phyloP scores from a whole-genome alignment of 1,140 invertebrate species.

The Harpegnathos saltator region DNA sequence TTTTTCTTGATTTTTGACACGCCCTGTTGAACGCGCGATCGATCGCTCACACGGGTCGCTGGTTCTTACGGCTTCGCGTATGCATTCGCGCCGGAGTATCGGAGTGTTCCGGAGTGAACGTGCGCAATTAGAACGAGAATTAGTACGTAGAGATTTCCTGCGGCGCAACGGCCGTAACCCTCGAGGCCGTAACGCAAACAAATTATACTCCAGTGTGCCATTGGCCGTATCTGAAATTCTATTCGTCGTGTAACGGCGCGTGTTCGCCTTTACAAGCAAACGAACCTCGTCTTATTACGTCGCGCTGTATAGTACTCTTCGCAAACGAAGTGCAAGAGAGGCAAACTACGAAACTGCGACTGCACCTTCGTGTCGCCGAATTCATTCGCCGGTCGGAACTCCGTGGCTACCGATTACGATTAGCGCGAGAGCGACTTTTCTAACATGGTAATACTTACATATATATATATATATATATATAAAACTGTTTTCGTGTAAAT shows the following conservation, averaged over 20 bases:
- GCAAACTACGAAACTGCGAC: background rate
- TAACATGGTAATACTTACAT: too few relatives aligned
- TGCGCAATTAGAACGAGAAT: slow-evolving; percentile 27
- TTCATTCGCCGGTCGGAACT: background rate
- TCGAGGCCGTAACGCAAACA: slow-evolving; percentile 42
- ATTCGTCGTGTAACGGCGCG: slow-evolving; percentile 71
- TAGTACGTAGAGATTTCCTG: slow-evolving; percentile 15
- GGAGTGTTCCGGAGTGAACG: background rate
- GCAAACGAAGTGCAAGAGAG: background rate
- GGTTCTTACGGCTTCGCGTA: background rate
- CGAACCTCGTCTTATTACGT: slow-evolving; percentile 49
- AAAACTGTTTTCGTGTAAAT: background rate
- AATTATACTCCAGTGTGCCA: slow-evolving; percentile 44
- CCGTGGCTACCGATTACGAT: too few relatives aligned
- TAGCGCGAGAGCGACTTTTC: too few relatives aligned
- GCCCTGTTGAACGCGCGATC: background rate
- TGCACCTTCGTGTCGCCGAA: too few relatives aligned
- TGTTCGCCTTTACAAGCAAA: slow-evolving; percentile 47
- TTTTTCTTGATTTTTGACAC: too few relatives aligned
- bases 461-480: too few relatives aligned
- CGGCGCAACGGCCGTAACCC: background rate
- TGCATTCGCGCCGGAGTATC: background rate
- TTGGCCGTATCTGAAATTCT: slow-evolving; percentile 72
- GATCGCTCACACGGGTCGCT: background rate
- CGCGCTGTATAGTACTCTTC: background rate